Evolutionary conservation across 2,888 invertebrate genomes (phyloP), one percentile per base, ranked within the genome.

Genomic region (Pollenia amentaria): DNA sequence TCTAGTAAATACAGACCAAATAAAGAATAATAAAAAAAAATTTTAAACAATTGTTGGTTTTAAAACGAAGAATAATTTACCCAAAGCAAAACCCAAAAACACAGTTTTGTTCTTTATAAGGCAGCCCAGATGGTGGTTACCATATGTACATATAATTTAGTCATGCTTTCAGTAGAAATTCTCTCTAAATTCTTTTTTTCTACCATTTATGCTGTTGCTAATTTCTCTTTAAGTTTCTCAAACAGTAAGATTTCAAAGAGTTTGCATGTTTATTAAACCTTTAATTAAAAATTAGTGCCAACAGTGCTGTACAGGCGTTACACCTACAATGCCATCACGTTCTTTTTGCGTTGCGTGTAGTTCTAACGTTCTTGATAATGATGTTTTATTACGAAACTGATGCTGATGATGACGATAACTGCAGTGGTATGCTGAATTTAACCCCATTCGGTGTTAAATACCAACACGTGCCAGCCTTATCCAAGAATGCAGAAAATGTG

Each of bases 401-500:
- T 70, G 40, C 38, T 21, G 40, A 9, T 44, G 44, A 18, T 60
- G 29, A 60, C 38, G 12, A 38, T 29, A 40, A 29, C 18, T 7
- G 44, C 48, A 12, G 21, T 76, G 21, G 11, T 38, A 60, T 4
- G 65, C 14, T 18, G 40, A 44, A 53, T 46, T 67, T 73, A 65
- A 60, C 67, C 67, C 46, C 78, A 78, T 48, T 73, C 18, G 44
- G 78, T 64, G 79, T 75, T 83, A 83, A 86, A 86, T 79, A 70
- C 64, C 44, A 75, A 73, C 86, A 83, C 86, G 82, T 79, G 69
- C 38, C 64, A 84, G 57, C 65, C 40, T 78, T 29, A 10, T 21
- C n/a, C 9, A 70, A 79, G 78, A 86, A 83, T 83, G 78, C 75
- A 67, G 51, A 73, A 84, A 73, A 78, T 73, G 60, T 78, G 73